A percentile compares a stretch with the other conserved stretches of the same genome.
phyloP scores from a whole-genome alignment of 2,113 vertebrate species.

The Chloropsis hardwickii region DNA sequence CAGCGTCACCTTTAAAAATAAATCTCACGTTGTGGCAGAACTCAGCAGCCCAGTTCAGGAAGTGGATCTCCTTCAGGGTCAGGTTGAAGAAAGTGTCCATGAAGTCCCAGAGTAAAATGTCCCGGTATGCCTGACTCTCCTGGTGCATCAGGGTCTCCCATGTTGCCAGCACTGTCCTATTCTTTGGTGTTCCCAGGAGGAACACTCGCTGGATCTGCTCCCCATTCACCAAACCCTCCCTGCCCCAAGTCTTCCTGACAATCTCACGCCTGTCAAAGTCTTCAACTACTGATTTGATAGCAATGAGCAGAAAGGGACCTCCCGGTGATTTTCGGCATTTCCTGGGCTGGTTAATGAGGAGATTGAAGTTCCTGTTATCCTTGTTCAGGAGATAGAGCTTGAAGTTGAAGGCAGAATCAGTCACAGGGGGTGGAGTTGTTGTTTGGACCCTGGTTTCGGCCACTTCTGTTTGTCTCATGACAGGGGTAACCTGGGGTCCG shows the following conservation, averaged over 20 bases:
- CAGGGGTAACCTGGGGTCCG: not conserved
- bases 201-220: constrained; percentile 84
- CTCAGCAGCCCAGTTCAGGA: constrained; percentile 86
- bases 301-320: constrained; percentile 87
- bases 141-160: constrained; percentile 88
- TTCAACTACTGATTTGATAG: constrained; percentile 85
- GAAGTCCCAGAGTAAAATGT: constrained; percentile 95
- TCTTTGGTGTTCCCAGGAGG: constrained; percentile 86
- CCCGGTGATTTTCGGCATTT: constrained; percentile 75
- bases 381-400: constrained; percentile 84
- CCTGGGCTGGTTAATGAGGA: constrained; percentile 89
- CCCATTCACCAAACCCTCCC: constrained; percentile 76
- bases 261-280: constrained; percentile 95
- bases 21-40: constrained; percentile 85
- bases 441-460: not conserved
- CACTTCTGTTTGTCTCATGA: not conserved
- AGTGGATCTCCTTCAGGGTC: constrained; percentile 96
- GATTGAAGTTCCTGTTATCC: constrained; percentile 85
- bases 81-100: constrained; percentile 97
- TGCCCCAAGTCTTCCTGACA: constrained; percentile 93
- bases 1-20: constrained; percentile 92
- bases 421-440: not conserved
- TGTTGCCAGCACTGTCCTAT: constrained; percentile 70
- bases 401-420: constrained; percentile 83
- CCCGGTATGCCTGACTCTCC: constrained; percentile 83